Conservation (phyloP, 2,113 vertebrate genomes). For the Australoheros scitulus region DNA sequence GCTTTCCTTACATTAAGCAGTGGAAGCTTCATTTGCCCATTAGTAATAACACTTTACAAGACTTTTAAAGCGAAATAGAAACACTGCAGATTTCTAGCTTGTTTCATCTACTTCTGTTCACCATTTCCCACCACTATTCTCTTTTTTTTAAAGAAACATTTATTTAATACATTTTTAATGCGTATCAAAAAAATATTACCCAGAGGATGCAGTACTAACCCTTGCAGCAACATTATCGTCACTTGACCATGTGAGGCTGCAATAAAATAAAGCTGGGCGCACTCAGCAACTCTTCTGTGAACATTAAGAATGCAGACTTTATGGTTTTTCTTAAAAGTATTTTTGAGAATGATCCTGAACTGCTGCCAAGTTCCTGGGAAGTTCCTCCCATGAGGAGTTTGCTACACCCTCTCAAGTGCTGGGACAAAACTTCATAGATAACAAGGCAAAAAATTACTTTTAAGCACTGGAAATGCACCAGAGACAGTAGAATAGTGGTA, state of each 20-base stretch:
- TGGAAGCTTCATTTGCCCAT: not conserved
- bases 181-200: not conserved
- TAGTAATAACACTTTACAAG: not conserved
- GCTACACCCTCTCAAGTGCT: not conserved
- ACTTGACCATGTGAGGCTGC: not conserved
- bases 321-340: not conserved
- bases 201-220: not conserved
- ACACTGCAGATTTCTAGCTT: not conserved
- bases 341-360: conserved; percentile 10
- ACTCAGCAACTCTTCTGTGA: not conserved
- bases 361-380: conserved; percentile 8
- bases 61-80: not conserved
- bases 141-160: not conserved
- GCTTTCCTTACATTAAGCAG: not conserved
- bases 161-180: not conserved
- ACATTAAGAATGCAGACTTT: not conserved
- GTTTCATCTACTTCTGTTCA: not conserved
- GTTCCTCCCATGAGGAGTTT: not conserved
- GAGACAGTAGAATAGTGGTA: not conserved
- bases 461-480: not conserved
- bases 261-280: not conserved
- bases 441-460: not conserved
- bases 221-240: not conserved
- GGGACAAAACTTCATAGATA: not conserved
- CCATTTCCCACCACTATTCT: not conserved